phyloP scores from a whole-genome alignment of 2,888 invertebrate species.

The Drosophila multiciliata region DNA sequence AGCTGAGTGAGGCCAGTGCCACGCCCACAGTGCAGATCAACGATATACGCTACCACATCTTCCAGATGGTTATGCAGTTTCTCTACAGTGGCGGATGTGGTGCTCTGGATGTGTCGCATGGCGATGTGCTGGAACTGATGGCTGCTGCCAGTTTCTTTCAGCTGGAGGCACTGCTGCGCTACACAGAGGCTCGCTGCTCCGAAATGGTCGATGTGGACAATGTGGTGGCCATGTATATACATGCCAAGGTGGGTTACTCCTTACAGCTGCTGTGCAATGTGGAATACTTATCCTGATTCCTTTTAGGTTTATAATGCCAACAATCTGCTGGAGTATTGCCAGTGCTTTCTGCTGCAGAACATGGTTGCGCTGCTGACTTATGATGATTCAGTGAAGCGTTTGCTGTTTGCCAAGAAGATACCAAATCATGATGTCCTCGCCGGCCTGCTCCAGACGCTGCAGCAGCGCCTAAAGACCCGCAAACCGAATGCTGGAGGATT shows the following conservation, averaged over 20 bases:
- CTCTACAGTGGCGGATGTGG: constrained; percentile 95
- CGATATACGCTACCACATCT: constrained; percentile 96
- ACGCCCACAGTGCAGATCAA: constrained; percentile 96
- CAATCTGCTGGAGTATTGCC: constrained; percentile 94
- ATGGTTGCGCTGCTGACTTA: constrained; percentile 97
- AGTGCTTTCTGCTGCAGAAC: constrained; percentile 95
- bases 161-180: constrained; percentile 92
- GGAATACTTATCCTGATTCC: neutral
- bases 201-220: constrained; percentile 94
- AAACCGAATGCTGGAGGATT: constrained; percentile 70
- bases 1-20: constrained; percentile 89
- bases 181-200: constrained; percentile 94
- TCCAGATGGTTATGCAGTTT: constrained; percentile 96
- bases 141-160: constrained; percentile 97
- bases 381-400: constrained; percentile 94
- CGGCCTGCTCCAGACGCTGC: constrained; percentile 91
- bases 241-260: constrained; percentile 90
- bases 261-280: neutral
- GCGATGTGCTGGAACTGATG: constrained; percentile 94
- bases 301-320: constrained; percentile 93
- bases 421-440: constrained; percentile 95
- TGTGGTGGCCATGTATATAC: constrained; percentile 96
- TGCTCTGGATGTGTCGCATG: constrained; percentile 90
- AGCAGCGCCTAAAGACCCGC: constrained; percentile 91
- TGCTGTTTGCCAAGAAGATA: constrained; percentile 94